Percentiles rank a stretch among this genome's conserved stretches.
phyloP scores from a whole-genome alignment of 1,140 invertebrate species.

The Macrostomum lignano region DNA sequence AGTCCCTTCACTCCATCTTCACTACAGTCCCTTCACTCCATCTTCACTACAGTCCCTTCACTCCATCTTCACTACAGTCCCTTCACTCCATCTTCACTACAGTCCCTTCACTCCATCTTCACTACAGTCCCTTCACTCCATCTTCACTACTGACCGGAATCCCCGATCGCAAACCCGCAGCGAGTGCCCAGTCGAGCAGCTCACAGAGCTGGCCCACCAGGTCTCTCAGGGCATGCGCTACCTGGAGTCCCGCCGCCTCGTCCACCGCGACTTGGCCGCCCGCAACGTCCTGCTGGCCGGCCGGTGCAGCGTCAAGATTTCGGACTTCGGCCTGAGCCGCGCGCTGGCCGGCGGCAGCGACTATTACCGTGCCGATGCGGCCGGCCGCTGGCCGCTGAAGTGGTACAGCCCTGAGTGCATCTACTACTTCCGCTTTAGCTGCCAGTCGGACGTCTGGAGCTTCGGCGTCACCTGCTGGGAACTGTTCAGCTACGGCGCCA shows the following conservation, averaged over 20 bases:
- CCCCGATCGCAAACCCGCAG: too few species aligned
- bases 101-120: too few species aligned
- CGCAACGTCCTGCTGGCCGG: conserved; percentile 91
- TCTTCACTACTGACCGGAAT: too few species aligned
- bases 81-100: too few species aligned
- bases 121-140: too few species aligned
- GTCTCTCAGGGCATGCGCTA: conserved; percentile 90
- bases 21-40: too few species aligned
- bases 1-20: too few species aligned
- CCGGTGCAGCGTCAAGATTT: conserved; percentile 92
- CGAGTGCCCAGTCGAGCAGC: too few species aligned
- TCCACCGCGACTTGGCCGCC: conserved; percentile 50
- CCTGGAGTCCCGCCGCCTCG: conserved; percentile 33
- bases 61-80: too few species aligned
- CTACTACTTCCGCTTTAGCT: conserved; percentile 87
- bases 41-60: too few species aligned
- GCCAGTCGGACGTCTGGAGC: conserved; percentile 90
- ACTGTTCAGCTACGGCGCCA: conserved; percentile 89
- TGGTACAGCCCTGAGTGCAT: conserved; percentile 99
- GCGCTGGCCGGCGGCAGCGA: conserved; percentile 18
- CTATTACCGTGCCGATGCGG: conserved; percentile 29
- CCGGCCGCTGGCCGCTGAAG: conserved; percentile 88
- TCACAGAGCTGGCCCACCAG: conserved; percentile 23
- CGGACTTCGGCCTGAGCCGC: conserved; percentile 63
- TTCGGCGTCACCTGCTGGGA: conserved; percentile 98